These are phyloP conservation scores for Enteromius radiatus DNA, from an alignment of 2,797 vertebrate species.

Conservation along the genomic window DNA sequence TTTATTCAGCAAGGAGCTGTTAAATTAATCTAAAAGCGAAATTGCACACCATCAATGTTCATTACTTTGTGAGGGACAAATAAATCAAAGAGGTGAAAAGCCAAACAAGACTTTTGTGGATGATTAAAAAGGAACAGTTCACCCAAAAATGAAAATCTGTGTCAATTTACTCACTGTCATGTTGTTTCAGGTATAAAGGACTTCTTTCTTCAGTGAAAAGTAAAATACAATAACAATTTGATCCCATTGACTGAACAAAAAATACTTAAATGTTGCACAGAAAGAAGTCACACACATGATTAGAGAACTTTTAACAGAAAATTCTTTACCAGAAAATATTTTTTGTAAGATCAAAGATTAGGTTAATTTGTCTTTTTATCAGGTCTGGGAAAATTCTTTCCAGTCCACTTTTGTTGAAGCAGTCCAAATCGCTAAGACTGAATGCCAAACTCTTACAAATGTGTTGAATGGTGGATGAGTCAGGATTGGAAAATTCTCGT, in stretches of 20 bases:
- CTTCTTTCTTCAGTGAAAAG: neutral
- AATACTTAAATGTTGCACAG: neutral
- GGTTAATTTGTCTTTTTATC: neutral
- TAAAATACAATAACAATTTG: neutral
- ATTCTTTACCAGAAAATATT: neutral
- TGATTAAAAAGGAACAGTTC: neutral
- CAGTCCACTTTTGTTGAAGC: slow-evolving; percentile 13
- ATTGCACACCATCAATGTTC: neutral
- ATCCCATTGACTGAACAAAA: neutral
- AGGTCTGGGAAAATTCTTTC: slow-evolving; percentile 5
- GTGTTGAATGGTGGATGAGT: slow-evolving; percentile 17
- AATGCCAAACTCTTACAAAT: slow-evolving; percentile 10
- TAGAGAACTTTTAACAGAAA: too few relatives aligned
- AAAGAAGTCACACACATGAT: neutral
- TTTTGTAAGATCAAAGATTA: neutral
- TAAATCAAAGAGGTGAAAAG: too few relatives aligned
- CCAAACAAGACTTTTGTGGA: neutral
- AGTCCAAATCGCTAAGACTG: slow-evolving; percentile 6
- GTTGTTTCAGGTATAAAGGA: too few relatives aligned
- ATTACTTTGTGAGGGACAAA: neutral
- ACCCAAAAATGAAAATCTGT: neutral
- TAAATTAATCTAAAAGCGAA: neutral
- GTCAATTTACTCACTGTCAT: too few relatives aligned
- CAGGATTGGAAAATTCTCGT: slow-evolving; percentile 14
- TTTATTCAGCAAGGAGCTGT: neutral